These are phyloP conservation scores for Apteryx owenii DNA, from an alignment of 2,113 vertebrate species.

Conservation along the genomic window DNA sequence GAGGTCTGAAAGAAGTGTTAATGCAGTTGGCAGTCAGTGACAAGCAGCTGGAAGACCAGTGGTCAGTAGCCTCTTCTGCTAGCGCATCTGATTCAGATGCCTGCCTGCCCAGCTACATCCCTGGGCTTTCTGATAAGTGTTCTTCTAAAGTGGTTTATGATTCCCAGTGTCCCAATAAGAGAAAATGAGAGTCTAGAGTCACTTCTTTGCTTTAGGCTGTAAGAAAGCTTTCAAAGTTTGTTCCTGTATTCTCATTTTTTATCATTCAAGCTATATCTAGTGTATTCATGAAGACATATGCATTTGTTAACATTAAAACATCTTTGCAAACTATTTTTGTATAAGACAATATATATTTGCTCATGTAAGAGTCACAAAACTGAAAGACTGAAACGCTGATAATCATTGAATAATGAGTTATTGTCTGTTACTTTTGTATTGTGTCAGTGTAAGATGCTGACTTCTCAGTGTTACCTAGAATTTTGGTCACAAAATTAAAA, in stretches of 20 bases:
- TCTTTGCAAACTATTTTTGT: too few species aligned
- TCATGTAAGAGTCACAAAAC: neutral
- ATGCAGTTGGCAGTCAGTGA: neutral
- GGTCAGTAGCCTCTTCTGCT: neutral
- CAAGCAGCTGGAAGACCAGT: neutral
- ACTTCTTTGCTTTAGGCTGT: neutral
- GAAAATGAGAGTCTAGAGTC: neutral
- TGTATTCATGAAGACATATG: neutral
- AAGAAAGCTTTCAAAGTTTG: neutral
- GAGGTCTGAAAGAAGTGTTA: neutral
- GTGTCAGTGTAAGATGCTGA: neutral
- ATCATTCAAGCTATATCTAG: neutral
- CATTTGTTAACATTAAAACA: neutral
- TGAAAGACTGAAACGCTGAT: neutral
- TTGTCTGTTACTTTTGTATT: neutral
- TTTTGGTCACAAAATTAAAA: neutral
- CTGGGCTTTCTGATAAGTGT: neutral
- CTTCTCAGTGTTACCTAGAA: neutral
- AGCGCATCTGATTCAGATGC: neutral
- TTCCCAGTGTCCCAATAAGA: neutral
- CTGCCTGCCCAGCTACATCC: neutral
- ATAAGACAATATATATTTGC: neutral
- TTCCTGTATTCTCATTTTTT: neutral
- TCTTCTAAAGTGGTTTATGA: neutral
- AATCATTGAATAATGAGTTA: neutral